A percentile compares a stretch with the other conserved stretches of the same genome.
phyloP scores from a whole-genome alignment of 2,797 vertebrate genomes.

The Pagetopsis macropterus region DNA sequence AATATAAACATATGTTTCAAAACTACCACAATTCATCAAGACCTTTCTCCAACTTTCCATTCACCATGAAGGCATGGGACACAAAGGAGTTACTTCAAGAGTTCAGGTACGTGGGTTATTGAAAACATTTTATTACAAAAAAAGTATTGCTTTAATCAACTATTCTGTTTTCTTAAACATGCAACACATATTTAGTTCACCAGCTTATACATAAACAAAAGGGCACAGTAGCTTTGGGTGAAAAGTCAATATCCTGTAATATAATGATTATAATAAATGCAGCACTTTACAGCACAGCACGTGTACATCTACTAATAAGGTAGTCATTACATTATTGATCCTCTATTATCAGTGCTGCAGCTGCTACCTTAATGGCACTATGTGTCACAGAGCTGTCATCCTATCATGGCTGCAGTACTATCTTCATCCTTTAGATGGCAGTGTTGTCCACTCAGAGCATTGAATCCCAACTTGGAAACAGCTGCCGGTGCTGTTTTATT shows the following conservation, averaged over 20 bases:
- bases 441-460: conserved; percentile 28
- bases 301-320: neutral
- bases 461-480: conserved; percentile 11
- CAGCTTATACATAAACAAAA: too few species aligned
- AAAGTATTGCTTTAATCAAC: neutral
- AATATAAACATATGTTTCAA: too few species aligned
- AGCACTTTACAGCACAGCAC: neutral
- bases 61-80: too few species aligned
- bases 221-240: too few species aligned
- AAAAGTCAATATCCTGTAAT: too few species aligned
- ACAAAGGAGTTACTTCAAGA: too few species aligned
- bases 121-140: too few species aligned
- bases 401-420: conserved; percentile 32
- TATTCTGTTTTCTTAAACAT: neutral
- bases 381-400: neutral
- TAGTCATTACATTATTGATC: neutral
- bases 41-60: too few species aligned
- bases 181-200: neutral
- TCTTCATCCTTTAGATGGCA: conserved; percentile 54
- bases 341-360: neutral
- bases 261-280: too few species aligned
- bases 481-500: conserved; percentile 51
- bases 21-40: too few species aligned
- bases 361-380: neutral
- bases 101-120: too few species aligned